Evolutionary conservation across 2,113 vertebrate genomes (phyloP).

Genomic region (Grallaria varia): DNA sequence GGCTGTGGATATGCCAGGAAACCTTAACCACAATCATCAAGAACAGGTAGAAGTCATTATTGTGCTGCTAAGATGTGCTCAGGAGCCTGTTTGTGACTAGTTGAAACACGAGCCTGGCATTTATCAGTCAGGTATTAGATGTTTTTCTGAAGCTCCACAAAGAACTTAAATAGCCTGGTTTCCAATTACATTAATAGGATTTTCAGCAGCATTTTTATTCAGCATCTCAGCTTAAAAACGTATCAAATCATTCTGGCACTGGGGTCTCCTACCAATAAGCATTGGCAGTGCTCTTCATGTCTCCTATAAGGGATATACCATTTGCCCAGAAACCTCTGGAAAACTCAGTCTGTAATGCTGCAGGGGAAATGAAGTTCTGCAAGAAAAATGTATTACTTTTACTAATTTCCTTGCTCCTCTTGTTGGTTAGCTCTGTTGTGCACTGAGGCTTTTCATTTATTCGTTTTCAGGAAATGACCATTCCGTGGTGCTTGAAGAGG

Average conservation of each 20-base stretch:
- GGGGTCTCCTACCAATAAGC: background rate
- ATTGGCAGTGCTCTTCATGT: background rate
- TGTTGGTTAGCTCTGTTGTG: background rate
- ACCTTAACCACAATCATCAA: background rate
- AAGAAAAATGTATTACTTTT: background rate
- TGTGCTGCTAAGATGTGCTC: background rate
- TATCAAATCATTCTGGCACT: background rate
- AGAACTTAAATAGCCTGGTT: too few relatives aligned
- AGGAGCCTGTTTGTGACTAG: background rate
- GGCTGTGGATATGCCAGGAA: background rate
- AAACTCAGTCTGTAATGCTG: background rate
- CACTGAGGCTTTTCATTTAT: background rate
- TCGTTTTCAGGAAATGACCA: slow-evolving; percentile 82
- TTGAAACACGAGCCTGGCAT: background rate
- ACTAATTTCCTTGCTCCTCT: background rate
- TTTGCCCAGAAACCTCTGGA: background rate
- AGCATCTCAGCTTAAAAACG: background rate
- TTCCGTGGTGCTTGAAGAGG: slow-evolving; percentile 83
- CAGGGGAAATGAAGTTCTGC: background rate
- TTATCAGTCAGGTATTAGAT: background rate
- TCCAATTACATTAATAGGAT: too few relatives aligned
- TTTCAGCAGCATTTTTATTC: background rate
- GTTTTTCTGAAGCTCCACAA: background rate
- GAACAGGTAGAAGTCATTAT: background rate
- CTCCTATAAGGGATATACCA: background rate